These are phyloP conservation scores for Druceiella hillmani DNA, from an alignment of 2,888 invertebrate genomes.

Conservation along the genomic window DNA sequence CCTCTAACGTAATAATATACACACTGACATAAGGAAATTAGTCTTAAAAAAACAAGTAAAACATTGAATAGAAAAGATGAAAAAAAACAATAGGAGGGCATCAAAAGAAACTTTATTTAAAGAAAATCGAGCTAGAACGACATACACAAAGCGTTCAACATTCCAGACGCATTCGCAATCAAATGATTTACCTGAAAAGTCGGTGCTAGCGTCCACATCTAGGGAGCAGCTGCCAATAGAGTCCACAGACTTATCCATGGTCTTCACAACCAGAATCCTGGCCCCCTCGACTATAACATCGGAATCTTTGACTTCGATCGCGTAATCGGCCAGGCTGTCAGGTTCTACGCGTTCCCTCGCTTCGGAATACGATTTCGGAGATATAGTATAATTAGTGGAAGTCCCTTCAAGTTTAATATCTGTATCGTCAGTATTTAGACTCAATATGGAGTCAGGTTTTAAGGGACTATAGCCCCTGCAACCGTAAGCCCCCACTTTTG, in stretches of 20 bases:
- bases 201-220: constrained; percentile 74
- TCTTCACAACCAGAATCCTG: constrained; percentile 45
- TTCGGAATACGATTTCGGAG: constrained; percentile 36
- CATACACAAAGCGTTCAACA: neutral
- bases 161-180: constrained; percentile 14
- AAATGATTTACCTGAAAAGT: constrained; percentile 61
- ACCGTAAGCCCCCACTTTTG: constrained; percentile 31
- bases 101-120: neutral
- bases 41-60: constrained; percentile 13
- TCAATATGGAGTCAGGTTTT: constrained; percentile 39
- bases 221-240: constrained; percentile 84
- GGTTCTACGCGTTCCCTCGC: constrained; percentile 32
- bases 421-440: constrained; percentile 44
- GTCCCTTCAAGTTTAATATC: constrained; percentile 45
- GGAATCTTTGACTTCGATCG: constrained; percentile 44
- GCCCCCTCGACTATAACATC: constrained; percentile 37
- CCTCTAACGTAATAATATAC: too few species aligned
- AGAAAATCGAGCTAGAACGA: neutral
- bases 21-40: constrained; percentile 15
- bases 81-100: constrained; percentile 15
- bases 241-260: constrained; percentile 74
- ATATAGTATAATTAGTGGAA: constrained; percentile 36
- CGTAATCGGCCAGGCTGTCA: constrained; percentile 45
- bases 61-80: constrained; percentile 26
- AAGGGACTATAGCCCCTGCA: constrained; percentile 22